Evolutionary conservation across 2,888 invertebrate species (phyloP), one percentile per base, ranked within the genome.

Genomic region (Holacanthella duospinosa): DNA sequence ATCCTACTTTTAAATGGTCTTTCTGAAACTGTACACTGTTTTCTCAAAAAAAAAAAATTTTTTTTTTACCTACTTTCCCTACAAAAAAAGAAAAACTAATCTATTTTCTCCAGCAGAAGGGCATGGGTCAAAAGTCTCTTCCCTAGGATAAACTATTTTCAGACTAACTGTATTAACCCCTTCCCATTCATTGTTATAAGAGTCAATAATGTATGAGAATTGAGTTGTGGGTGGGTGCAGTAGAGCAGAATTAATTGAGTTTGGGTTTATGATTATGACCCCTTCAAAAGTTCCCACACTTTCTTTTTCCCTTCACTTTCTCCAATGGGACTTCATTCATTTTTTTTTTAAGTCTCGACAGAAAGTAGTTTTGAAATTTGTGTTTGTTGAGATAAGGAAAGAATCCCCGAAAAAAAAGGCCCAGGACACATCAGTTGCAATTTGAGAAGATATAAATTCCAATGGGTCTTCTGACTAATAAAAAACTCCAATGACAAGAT

Each of bases 401-500:
- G 19, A 4, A 4, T n/a, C 36, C 36, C 36, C 36, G 36, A 9
- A 16, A 16, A 36, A 16, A 16, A 16, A 9, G 36, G 16, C 16
- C 36, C 36, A 36, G 16, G n/a, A n/a, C n/a, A n/a, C n/a, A n/a
- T n/a, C n/a, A 9, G 36, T 6, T 48, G 4, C 48, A 9, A 48
- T 48, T 48, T 48, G 19, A 21, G 48, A 48, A 48, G 48, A 48
- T 48, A 48, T 48, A 48, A 48, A 48, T 48, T 48, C 48, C 36
- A 36, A 36, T 36, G 36, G 36, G 36, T 36, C 6, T 36, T 16
- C 36, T 16, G 36, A 36, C 36, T 16, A 36, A 36, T 36, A 36
- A 36, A 16, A 36, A 36, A 6, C 16, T 36, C 36, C 36, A 36
- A 36, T 36, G 36, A 16, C 36, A n/a, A n/a, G n/a, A n/a, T n/a